phyloP scores from a whole-genome alignment of 2,888 invertebrate species.

The Phorcus lineatus region DNA sequence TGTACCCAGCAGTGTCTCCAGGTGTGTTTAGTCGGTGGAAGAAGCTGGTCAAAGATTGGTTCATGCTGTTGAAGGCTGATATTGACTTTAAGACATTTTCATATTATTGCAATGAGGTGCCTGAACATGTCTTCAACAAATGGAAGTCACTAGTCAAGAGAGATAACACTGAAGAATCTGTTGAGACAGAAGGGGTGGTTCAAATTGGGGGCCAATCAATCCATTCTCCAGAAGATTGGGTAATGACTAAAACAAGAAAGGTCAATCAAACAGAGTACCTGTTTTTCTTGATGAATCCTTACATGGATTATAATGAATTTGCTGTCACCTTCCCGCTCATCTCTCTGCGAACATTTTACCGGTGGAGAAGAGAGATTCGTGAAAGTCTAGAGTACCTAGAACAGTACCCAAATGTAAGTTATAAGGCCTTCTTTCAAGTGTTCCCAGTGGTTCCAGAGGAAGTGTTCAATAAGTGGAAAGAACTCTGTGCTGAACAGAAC shows the following conservation, averaged over 20 bases:
- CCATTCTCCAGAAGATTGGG: background rate
- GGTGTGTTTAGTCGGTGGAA: conserved; percentile 39
- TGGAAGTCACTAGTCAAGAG: conserved; percentile 11
- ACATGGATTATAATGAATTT: conserved; percentile 41
- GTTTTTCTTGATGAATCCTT: conserved; percentile 44
- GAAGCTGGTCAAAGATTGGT: conserved; percentile 26
- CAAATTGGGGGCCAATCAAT: too few relatives aligned
- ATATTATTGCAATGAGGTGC: conserved; percentile 10
- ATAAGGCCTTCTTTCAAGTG: conserved; percentile 38
- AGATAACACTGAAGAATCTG: background rate
- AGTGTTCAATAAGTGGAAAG: conserved; percentile 42
- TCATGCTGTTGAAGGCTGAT: conserved; percentile 13
- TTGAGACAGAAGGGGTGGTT: background rate
- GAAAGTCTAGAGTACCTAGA: conserved; percentile 43
- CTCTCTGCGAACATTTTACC: conserved; percentile 37
- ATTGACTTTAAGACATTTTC: conserved; percentile 28
- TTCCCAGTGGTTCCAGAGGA: conserved; percentile 43
- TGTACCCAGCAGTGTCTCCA: conserved; percentile 31
- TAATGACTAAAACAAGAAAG: conserved; percentile 30
- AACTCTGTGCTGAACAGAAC: conserved; percentile 14
- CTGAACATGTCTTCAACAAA: conserved; percentile 26
- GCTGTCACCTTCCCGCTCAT: conserved; percentile 35
- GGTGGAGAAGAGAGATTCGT: conserved; percentile 45
- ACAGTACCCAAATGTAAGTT: conserved; percentile 34
- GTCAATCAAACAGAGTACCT: conserved; percentile 37